A percentile compares a stretch with the other conserved stretches of the same genome.
phyloP scores from a whole-genome alignment of 2,888 invertebrate species.

The Acleris sparsana region DNA sequence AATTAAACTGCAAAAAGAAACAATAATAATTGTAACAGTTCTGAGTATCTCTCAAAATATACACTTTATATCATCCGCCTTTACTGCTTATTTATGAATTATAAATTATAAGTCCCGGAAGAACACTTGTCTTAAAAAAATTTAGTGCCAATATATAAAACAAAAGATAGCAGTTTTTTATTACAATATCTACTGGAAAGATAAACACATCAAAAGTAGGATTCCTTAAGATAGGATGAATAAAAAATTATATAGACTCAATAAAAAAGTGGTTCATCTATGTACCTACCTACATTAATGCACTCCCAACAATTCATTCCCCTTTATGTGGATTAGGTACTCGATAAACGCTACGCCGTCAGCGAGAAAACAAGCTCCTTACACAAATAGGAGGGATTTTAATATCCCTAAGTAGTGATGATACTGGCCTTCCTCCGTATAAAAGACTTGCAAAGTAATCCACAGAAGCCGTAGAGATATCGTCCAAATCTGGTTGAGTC shows the following conservation, averaged over 20 bases:
- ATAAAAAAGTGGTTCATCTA: neutral
- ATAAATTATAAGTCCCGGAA: too few species aligned
- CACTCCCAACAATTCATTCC: constrained; percentile 49
- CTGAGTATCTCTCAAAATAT: too few species aligned
- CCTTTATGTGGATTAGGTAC: constrained; percentile 61
- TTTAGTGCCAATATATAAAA: too few species aligned
- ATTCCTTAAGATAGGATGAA: too few species aligned
- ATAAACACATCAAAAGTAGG: too few species aligned
- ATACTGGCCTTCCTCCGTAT: constrained; percentile 74
- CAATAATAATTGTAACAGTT: neutral
- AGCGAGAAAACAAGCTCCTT: constrained; percentile 79
- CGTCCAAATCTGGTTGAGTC: constrained; percentile 81
- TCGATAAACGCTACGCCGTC: constrained; percentile 66
- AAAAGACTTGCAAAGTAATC: constrained; percentile 83
- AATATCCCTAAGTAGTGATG: constrained; percentile 83
- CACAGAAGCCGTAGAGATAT: constrained; percentile 75
- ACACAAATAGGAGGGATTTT: constrained; percentile 80
- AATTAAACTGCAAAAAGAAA: constrained; percentile 19
- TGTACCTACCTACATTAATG: constrained; percentile 8
- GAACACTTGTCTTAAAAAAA: too few species aligned
- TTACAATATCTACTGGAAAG: too few species aligned
- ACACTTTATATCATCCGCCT: too few species aligned
- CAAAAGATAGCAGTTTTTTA: too few species aligned
- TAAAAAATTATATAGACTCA: too few species aligned
- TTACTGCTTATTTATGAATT: too few species aligned